These are phyloP conservation scores for Eumerus sabulonum DNA, from an alignment of 2,888 invertebrate genomes.

Conservation along the genomic window DNA sequence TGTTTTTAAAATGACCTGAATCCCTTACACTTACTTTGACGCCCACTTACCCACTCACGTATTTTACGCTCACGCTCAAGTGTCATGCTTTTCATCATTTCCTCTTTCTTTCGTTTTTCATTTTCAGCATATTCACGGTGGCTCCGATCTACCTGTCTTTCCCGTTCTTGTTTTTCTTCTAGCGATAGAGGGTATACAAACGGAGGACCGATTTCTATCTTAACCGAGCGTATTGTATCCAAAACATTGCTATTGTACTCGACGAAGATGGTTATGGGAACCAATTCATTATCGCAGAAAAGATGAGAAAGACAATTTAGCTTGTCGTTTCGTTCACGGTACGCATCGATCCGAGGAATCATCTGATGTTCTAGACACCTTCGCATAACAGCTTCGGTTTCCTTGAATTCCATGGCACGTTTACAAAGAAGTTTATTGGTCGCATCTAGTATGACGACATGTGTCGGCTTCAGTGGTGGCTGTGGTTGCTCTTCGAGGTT, in stretches of 20 bases:
- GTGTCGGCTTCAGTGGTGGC: constrained; percentile 47
- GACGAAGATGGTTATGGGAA: constrained; percentile 57
- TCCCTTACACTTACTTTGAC: no score
- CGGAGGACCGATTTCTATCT: constrained; percentile 63
- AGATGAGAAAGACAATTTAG: constrained; percentile 51
- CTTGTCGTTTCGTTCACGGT: constrained; percentile 64
- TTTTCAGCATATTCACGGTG: constrained; percentile 32
- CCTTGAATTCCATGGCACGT: constrained; percentile 62
- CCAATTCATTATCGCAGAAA: constrained; percentile 67
- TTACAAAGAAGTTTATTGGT: constrained; percentile 60
- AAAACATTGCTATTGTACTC: constrained; percentile 28
- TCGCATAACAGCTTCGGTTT: constrained; percentile 61
- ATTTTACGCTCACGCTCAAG: constrained; percentile 64
- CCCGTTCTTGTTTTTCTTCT: constrained; percentile 30
- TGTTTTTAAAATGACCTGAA: neutral
- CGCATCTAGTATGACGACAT: constrained; percentile 59
- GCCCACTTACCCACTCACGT: constrained; percentile 65
- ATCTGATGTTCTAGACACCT: constrained; percentile 58
- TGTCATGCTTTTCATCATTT: constrained; percentile 37
- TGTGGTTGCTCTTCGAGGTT: neutral
- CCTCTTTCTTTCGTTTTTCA: constrained; percentile 31
- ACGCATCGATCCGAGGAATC: constrained; percentile 57
- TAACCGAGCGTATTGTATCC: constrained; percentile 51
- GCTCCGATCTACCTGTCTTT: constrained; percentile 9
- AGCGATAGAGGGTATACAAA: constrained; percentile 62